Percentiles rank a stretch among this genome's conserved stretches.
phyloP scores from a whole-genome alignment of 2,113 vertebrate genomes.

The Campylomormyrus tamandua region DNA sequence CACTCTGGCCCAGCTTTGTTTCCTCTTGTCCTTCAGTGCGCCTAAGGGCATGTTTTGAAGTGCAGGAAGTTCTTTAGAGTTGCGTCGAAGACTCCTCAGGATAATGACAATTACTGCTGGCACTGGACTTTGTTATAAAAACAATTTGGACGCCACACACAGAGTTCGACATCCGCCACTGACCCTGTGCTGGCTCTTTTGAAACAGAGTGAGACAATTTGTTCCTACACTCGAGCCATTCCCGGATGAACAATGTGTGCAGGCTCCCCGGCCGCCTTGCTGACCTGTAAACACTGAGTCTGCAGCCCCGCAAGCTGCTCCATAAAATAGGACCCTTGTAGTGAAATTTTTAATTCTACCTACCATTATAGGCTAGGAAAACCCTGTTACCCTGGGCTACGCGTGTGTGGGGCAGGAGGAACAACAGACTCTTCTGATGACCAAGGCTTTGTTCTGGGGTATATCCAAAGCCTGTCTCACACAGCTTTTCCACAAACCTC shows the following conservation, averaged over 20 bases:
- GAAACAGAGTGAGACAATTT: not conserved
- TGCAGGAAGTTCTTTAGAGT: conserved; percentile 23
- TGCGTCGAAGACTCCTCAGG: not conserved
- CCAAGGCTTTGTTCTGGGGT: not conserved
- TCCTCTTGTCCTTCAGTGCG: not conserved
- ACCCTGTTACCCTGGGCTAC: not conserved
- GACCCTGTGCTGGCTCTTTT: not conserved
- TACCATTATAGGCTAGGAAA: not conserved
- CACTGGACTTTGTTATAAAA: conserved; percentile 20
- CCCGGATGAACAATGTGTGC: not conserved
- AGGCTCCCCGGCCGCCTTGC: too few species aligned
- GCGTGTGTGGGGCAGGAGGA: not conserved
- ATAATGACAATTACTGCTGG: conserved; percentile 28
- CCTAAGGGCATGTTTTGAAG: not conserved
- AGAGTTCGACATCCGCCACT: not conserved
- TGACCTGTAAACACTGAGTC: not conserved
- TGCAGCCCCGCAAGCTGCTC: not conserved
- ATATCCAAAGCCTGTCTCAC: not conserved
- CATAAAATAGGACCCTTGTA: not conserved
- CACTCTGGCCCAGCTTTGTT: not conserved
- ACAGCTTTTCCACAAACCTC: not conserved
- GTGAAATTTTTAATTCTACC: not conserved
- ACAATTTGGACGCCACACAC: conserved; percentile 23
- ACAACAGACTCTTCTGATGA: not conserved
- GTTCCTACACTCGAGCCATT: not conserved